Evolutionary conservation across 2,888 invertebrate genomes (phyloP), one percentile per base, ranked within the genome.

Genomic region (Gortyna flavago): DNA sequence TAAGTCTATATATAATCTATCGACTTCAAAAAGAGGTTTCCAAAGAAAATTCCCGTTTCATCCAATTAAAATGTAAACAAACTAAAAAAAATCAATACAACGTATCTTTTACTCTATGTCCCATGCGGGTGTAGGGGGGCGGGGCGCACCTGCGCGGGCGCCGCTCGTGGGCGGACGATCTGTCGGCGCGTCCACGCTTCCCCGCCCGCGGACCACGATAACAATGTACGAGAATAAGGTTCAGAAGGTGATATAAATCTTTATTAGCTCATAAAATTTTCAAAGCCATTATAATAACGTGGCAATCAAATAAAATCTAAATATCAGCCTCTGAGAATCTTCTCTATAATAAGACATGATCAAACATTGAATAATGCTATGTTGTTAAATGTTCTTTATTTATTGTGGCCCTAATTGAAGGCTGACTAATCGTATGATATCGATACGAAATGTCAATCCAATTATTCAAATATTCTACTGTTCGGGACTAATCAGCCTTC

Each of bases 131-230:
- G 83, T 35, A 79, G 72, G 77, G 80, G 80, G 76, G 84, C 78
- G 85, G 85, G 87, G 86, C 78, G 87, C 91, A 92, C 91, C 90
- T 92, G 93, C 91, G 90, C 91, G 89, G 92, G 92, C 94, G 93
- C 93, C 91, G 70, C 35, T 83, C 90, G 94, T 94, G 92, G 95
- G 95, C 91, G 93, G 91, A 88, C 89, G 89, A 89, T 92, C 91
- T 91, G 92, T 93, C 93, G 92, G 90, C 91, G 93, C 93, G 93
- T 91, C 92, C 90, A 83, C 82, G 84, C 72, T 86, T 83, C 84
- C 89, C 92, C 92, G 89, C 91, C 90, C 89, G 86, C 86, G 77
- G 79, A 74, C 82, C 80, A 76, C 72, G 69, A 59, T 75, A 29
- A 62, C 67, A 57, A 21, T 21, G 3, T 11, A 44, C 0, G 1